A percentile compares a stretch with the other conserved stretches of the same genome.
These are phyloP conservation scores for Chrysolina haemoptera DNA, from an alignment of 2,888 invertebrate genomes.

Conservation along the genomic window DNA sequence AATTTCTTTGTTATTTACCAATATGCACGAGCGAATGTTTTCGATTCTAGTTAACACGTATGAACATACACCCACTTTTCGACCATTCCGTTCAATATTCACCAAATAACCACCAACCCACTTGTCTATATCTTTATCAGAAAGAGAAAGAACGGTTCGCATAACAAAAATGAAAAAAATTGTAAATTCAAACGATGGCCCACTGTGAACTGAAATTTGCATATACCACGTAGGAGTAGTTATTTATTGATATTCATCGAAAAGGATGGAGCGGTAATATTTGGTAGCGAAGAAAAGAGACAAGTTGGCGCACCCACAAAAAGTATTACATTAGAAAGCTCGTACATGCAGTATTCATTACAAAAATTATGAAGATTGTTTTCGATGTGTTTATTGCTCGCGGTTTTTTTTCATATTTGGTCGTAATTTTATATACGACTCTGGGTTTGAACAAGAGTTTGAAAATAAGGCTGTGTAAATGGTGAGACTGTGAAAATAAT, in stretches of 20 bases:
- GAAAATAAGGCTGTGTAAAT: neutral
- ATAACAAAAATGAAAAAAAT: conserved; percentile 11
- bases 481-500: too few species aligned
- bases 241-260: conserved; percentile 40
- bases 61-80: neutral
- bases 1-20: conserved; percentile 4
- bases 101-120: neutral
- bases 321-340: conserved; percentile 41
- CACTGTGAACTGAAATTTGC: conserved; percentile 49
- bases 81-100: conserved; percentile 1
- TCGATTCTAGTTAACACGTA: conserved; percentile 1
- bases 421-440: neutral
- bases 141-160: conserved; percentile 13
- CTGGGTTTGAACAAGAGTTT: neutral
- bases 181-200: conserved; percentile 31
- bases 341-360: conserved; percentile 20
- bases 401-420: neutral
- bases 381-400: neutral
- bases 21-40: neutral
- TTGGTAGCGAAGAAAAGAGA: conserved; percentile 37
- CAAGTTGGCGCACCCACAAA: conserved; percentile 37
- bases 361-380: conserved; percentile 23
- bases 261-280: conserved; percentile 33
- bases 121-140: neutral
- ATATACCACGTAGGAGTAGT: conserved; percentile 50